Evolutionary conservation across 2,113 vertebrate genomes (phyloP).

Genomic region (Falco punctatus): DNA sequence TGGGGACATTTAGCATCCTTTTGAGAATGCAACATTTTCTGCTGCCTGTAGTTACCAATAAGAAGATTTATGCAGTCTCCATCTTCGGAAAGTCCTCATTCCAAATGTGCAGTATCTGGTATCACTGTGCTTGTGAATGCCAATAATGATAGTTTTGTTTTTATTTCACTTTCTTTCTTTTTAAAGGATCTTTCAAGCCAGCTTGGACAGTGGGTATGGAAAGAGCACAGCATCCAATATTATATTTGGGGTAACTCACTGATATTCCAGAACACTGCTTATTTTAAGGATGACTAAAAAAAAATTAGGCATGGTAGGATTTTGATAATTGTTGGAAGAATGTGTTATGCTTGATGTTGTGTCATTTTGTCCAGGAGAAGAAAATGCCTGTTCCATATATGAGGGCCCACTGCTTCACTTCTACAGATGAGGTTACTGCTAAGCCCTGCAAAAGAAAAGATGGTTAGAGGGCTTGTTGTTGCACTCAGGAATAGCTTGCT

Average conservation of each 20-base stretch:
- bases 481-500: background rate
- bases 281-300: background rate
- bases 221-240: background rate
- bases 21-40: background rate
- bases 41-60: background rate
- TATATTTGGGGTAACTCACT: background rate
- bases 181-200: background rate
- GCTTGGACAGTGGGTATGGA: background rate
- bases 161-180: background rate
- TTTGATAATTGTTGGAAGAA: background rate
- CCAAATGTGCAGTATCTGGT: background rate
- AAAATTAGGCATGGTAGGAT: background rate
- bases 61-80: background rate
- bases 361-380: background rate
- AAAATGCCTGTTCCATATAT: background rate
- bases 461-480: background rate
- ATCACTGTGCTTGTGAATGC: background rate
- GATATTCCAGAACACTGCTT: background rate
- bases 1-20: background rate
- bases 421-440: background rate
- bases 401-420: background rate
- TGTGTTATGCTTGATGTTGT: background rate
- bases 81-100: background rate
- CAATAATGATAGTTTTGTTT: background rate
- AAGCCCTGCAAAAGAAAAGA: background rate